Percentiles rank a stretch among this genome's conserved stretches.
Evolutionary conservation across 2,888 invertebrate genomes (phyloP).

Genomic region (Bembecia ichneumoniformis): DNA sequence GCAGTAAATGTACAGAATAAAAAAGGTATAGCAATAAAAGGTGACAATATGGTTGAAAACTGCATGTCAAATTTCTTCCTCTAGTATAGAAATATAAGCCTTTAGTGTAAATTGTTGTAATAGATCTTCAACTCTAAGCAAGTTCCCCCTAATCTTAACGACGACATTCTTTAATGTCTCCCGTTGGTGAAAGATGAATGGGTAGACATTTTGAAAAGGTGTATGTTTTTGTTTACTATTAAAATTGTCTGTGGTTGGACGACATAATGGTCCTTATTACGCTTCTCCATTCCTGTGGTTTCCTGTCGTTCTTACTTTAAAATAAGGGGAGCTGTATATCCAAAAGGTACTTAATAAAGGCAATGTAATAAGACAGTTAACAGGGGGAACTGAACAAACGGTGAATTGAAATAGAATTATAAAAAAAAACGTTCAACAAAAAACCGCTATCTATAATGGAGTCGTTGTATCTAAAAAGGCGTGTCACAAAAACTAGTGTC

Average conservation of each 20-base stretch:
- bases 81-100: constrained; percentile 17
- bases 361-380: constrained; percentile 10
- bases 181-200: constrained; percentile 67
- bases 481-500: constrained; percentile 67
- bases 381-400: constrained; percentile 25
- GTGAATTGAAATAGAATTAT: constrained; percentile 20
- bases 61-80: constrained; percentile 11
- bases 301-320: constrained; percentile 38
- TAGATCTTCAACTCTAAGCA: constrained; percentile 47
- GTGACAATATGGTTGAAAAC: constrained; percentile 21
- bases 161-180: constrained; percentile 69
- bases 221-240: constrained; percentile 56
- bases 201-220: constrained; percentile 65
- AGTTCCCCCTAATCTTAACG: constrained; percentile 57
- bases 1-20: constrained; percentile 48
- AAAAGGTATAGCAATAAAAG: constrained; percentile 24
- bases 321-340: neutral
- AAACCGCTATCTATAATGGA: constrained; percentile 57
- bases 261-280: constrained; percentile 57
- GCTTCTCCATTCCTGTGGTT: constrained; percentile 45
- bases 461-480: constrained; percentile 58
- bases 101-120: constrained; percentile 27
- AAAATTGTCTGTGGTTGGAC: constrained; percentile 61
- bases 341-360: constrained; percentile 2
- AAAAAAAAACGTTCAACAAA: constrained; percentile 35